Evolutionary conservation across 2,113 vertebrate genomes (phyloP).

Genomic region (Alaudala cheleensis): DNA sequence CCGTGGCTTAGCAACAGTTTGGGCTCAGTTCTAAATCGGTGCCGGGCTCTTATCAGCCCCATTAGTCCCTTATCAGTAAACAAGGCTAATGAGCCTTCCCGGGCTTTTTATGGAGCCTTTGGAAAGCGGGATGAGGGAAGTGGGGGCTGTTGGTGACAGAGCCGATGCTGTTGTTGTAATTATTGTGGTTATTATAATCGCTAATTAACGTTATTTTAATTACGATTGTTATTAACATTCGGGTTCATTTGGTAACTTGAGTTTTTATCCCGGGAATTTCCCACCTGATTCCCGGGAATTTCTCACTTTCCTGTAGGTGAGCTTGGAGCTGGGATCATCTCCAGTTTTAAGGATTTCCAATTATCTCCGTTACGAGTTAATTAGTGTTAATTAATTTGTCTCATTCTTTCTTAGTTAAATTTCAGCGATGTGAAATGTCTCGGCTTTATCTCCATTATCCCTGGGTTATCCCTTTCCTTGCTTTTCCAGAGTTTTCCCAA

Average conservation of each 20-base stretch:
- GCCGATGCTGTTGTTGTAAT: not conserved
- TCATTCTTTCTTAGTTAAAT: fast-evolving
- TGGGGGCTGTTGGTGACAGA: not conserved
- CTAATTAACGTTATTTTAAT: not conserved
- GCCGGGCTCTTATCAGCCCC: not conserved
- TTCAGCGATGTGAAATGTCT: not conserved
- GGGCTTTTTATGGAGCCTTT: not conserved
- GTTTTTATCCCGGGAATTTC: not conserved
- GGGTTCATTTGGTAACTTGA: not conserved
- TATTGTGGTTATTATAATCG: not conserved
- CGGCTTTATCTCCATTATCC: not conserved
- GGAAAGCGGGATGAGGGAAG: not conserved
- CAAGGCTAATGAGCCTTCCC: not conserved
- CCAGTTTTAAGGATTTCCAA: not conserved
- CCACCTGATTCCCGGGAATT: not conserved
- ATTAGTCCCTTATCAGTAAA: not conserved
- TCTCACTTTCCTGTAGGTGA: not conserved
- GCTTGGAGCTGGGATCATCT: not conserved
- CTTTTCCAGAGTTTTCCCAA: not conserved
- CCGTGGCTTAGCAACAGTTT: slow-evolving; percentile 13
- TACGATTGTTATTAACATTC: not conserved
- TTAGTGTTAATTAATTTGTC: not conserved
- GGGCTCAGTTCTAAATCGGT: not conserved
- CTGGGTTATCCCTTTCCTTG: not conserved
- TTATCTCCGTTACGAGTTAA: not conserved